Percentiles rank a stretch among this genome's conserved stretches.
phyloP scores from a whole-genome alignment of 2,797 vertebrate species.

The Florisuga fusca region DNA sequence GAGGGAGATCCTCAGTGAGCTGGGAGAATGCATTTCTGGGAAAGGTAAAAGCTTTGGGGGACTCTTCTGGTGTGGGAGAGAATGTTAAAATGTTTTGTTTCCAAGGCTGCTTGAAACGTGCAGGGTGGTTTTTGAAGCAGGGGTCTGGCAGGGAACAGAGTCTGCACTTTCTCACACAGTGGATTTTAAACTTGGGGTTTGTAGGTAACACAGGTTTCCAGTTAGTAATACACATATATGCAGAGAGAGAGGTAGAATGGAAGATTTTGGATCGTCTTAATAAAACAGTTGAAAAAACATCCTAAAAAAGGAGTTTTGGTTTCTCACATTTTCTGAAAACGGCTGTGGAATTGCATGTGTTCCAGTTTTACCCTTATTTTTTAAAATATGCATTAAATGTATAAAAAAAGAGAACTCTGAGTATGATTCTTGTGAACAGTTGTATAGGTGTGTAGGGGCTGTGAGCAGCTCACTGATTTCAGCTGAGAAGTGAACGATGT shows the following conservation, averaged over 20 bases:
- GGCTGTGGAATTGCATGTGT: accelerated
- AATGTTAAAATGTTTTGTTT: background rate
- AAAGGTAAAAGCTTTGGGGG: constrained; percentile 82
- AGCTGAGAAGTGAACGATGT: background rate
- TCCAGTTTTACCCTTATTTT: background rate
- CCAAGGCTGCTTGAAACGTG: background rate
- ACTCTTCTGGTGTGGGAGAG: background rate
- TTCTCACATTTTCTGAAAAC: background rate
- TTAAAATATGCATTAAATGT: background rate
- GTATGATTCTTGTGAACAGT: background rate
- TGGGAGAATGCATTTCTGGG: constrained; percentile 87
- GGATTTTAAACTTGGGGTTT: accelerated
- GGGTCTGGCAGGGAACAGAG: background rate
- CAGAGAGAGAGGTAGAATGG: too few species aligned
- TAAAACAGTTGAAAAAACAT: background rate
- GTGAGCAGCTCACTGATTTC: background rate
- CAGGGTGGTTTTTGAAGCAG: background rate
- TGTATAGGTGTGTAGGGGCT: accelerated
- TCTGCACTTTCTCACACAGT: background rate
- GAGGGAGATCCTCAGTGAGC: constrained; percentile 88
- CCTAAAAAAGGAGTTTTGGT: background rate
- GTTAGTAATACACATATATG: too few species aligned
- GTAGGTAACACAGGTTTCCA: too few species aligned
- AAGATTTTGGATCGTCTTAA: background rate
- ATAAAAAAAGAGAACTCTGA: background rate